Base-by-base conservation (phyloP, 2,888 invertebrate genomes). In the Drosophila sordidapex region DNA sequence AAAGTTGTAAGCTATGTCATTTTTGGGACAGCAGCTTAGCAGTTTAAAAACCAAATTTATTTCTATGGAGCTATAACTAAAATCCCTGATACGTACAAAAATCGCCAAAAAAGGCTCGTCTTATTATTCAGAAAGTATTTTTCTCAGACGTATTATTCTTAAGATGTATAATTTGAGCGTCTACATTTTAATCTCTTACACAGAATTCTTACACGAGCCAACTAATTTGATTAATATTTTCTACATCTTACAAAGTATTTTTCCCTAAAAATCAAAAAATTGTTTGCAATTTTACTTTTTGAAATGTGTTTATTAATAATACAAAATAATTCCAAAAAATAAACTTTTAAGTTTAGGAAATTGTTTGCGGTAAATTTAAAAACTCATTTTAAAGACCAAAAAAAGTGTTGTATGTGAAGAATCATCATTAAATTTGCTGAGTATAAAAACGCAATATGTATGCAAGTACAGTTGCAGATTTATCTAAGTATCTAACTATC, bases 401-500 rank as follows among this genome's bases (percentile, higher is more conserved):
- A 40, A 40, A 38, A n/a, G n/a, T 8, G 1, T 38, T 38, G 3
- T 10, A 10, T n/a, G 36, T 36, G 36, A 36, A 36, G 36, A 36
- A 38, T 8, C 18, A 38, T 18, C 38, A 4, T 38, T 38, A 18
- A 10, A 18, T 40, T n/a, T 40, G 38, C 13, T 25, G 21, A 7
- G 13, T 13, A 48, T 48, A 29, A 18, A 27, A 11, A 11, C 10
- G n/a, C n/a, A 27, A 25, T 49, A 18, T n/a, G 5, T 29, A 18
- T 36, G 21, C 18, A 27, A 13, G 10, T 18, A 27, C 27, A 38
- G 31, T 25, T 48, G 27, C 21, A 43, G 52, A 48, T 48, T 21
- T 35, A 29, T 29, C 35, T 36, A 58, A 56, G 21, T 65, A 57
- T 51, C 8, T 33, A 38, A 29, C 7, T 35, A 51, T 57, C 13